Base-by-base conservation (phyloP, 1,140 invertebrate species). In the Helicoverpa armigera region DNA sequence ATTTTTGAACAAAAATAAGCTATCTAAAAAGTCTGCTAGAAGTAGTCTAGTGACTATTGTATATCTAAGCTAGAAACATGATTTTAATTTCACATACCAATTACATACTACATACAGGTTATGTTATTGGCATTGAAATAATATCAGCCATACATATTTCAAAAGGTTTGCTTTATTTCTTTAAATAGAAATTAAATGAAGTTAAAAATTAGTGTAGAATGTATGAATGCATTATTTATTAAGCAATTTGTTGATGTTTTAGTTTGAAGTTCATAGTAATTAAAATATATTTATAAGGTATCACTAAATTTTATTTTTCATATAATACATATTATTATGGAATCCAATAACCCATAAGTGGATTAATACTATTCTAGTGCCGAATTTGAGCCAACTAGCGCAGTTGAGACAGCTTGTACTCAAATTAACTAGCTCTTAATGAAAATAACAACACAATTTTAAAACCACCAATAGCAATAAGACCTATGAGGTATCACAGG, bases 401-500 rank as follows among this genome's bases (percentile, higher is more conserved):
- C 61, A 67, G 75, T 65, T 77, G 48, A 65, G 13, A 31, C 35
- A 77, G 16, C 23, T 67, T 0, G 5, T 14, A 69, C 65, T 75
- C 73, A 63, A 67, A 67, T 50, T 29, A 76, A 61, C 13, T 70
- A 79, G 65, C 63, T 16, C 50, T 14, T 18, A 43, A 35, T 74
- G 53, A 58, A 74, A 75, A 43, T 78, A 76, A 53, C 65, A 79
- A 58, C 58, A 79, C 76, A 79, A 79, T 79, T 79, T 79, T 7
- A 79, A 79, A n/a, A 79, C 54, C 53, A 58, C 63, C 76, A 60
- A 79, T 70, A 69, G 65, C 65, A 70, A 78, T 79, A 70, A 79
- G 65, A 58, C 76, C 76, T 79, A 78, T 78, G 76, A 79, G 65
- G 65, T 79, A 79, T 79, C 76, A 79, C 76, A 79, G 76, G 76